Percentiles rank a stretch among this genome's conserved stretches.
phyloP scores from a whole-genome alignment of 2,113 vertebrate species.

The Cepphus grylle region DNA sequence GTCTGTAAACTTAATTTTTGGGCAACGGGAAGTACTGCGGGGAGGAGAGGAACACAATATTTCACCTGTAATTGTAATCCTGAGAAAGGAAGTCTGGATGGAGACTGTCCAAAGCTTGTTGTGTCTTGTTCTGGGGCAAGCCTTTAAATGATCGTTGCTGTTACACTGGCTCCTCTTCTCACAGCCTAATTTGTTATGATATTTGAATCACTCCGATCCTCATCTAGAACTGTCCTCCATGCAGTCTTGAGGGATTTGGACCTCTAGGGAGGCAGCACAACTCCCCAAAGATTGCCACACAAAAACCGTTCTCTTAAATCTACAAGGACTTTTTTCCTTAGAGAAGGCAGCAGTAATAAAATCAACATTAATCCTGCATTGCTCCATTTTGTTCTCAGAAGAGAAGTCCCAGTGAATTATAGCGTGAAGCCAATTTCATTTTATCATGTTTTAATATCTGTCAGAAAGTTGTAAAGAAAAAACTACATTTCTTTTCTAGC shows the following conservation, averaged over 20 bases:
- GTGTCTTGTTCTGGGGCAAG: not conserved
- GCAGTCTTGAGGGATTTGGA: not conserved
- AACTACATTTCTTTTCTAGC: not conserved
- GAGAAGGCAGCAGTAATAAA: not conserved
- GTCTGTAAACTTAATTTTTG: not conserved
- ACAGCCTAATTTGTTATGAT: not conserved
- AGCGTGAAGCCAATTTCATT: not conserved
- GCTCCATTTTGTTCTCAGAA: not conserved
- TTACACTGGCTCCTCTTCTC: not conserved
- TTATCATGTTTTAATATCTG: slow-evolving; percentile 31
- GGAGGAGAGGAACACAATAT: not conserved
- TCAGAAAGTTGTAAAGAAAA: not conserved
- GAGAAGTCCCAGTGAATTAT: not conserved
- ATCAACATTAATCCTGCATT: slow-evolving; percentile 16
- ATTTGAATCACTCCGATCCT: not conserved
- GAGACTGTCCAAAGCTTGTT: not conserved
- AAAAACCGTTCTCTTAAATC: not conserved
- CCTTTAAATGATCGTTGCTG: not conserved
- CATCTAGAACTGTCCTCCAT: not conserved
- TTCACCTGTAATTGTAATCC: not conserved
- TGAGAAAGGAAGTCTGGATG: not conserved
- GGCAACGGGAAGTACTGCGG: not conserved
- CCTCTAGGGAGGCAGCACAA: not conserved
- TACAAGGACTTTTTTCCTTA: not conserved
- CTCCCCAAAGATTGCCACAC: not conserved